phyloP scores from a whole-genome alignment of 2,113 vertebrate species.

The Onychostoma macrolepis region DNA sequence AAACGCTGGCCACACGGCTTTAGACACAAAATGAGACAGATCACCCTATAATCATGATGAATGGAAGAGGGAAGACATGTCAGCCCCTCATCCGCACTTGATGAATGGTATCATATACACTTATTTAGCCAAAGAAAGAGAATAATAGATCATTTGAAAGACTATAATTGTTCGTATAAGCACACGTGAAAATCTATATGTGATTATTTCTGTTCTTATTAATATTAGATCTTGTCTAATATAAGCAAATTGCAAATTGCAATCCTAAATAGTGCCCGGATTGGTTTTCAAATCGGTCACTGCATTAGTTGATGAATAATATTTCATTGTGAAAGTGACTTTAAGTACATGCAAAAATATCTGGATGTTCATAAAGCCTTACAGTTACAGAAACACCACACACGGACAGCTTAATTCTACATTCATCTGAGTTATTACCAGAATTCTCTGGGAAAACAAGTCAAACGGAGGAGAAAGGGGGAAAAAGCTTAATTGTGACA shows the following conservation, averaged over 20 bases:
- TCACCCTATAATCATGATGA: slow-evolving; percentile 78
- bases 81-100: slow-evolving; percentile 71
- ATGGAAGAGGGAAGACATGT: slow-evolving; percentile 72
- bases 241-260: slow-evolving; percentile 29
- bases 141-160: slow-evolving; percentile 74
- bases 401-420: slow-evolving; percentile 12
- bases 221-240: slow-evolving; percentile 54
- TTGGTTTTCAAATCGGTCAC: slow-evolving; percentile 5
- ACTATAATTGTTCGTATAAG: slow-evolving; percentile 70
- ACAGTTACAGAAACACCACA: neutral
- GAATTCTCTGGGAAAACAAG: slow-evolving; percentile 28
- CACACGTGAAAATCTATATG: slow-evolving; percentile 67
- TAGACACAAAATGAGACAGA: slow-evolving; percentile 74
- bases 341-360: neutral
- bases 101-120: slow-evolving; percentile 80
- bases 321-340: neutral
- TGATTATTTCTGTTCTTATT: slow-evolving; percentile 37
- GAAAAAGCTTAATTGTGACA: slow-evolving; percentile 59
- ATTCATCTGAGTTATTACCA: slow-evolving; percentile 17
- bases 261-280: neutral
- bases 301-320: slow-evolving; percentile 25
- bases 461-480: neutral
- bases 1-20: slow-evolving; percentile 61
- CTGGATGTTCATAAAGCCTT: neutral
- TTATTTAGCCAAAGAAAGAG: slow-evolving; percentile 75